A percentile compares a stretch with the other conserved stretches of the same genome.
Conservation (phyloP, 2,797 vertebrate genomes). For the Lacerta agilis region DNA sequence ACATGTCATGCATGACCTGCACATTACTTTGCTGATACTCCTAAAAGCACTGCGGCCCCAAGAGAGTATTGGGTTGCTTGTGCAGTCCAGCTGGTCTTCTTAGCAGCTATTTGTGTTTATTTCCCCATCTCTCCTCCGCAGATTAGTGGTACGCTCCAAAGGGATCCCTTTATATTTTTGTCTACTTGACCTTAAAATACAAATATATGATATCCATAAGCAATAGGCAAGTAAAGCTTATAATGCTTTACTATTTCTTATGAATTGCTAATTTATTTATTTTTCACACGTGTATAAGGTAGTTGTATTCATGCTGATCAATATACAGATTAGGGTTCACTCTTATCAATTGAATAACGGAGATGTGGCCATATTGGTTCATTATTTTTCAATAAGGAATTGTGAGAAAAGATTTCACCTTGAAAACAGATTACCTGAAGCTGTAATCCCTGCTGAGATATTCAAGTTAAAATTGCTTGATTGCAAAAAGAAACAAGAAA, state of each 20-base stretch:
- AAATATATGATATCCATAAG: slow-evolving; percentile 79
- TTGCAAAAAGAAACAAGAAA: slow-evolving; percentile 8
- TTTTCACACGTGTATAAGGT: slow-evolving; percentile 74
- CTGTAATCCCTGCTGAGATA: slow-evolving; percentile 45
- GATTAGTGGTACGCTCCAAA: slow-evolving; percentile 68
- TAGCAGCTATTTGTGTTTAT: slow-evolving; percentile 52
- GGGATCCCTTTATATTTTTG: slow-evolving; percentile 69
- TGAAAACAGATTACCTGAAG: slow-evolving; percentile 43
- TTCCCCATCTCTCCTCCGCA: slow-evolving; percentile 55
- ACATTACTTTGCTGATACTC: background rate
- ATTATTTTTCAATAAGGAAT: slow-evolving; percentile 42
- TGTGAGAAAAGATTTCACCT: slow-evolving; percentile 35
- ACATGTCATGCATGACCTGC: background rate
- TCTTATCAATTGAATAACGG: slow-evolving; percentile 47
- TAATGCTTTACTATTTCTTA: slow-evolving; percentile 72
- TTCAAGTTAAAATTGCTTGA: slow-evolving; percentile 44
- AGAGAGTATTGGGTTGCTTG: background rate
- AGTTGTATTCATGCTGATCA: slow-evolving; percentile 71
- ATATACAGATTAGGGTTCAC: slow-evolving; percentile 68
- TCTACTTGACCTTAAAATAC: slow-evolving; percentile 79
- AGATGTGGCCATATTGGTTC: slow-evolving; percentile 49
- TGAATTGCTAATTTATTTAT: slow-evolving; percentile 68
- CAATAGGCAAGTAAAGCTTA: slow-evolving; percentile 75
- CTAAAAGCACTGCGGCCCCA: background rate
- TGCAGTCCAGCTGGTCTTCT: background rate